These are phyloP conservation scores for Enoplosus armatus DNA, from an alignment of 2,797 vertebrate species.

Conservation along the genomic window DNA sequence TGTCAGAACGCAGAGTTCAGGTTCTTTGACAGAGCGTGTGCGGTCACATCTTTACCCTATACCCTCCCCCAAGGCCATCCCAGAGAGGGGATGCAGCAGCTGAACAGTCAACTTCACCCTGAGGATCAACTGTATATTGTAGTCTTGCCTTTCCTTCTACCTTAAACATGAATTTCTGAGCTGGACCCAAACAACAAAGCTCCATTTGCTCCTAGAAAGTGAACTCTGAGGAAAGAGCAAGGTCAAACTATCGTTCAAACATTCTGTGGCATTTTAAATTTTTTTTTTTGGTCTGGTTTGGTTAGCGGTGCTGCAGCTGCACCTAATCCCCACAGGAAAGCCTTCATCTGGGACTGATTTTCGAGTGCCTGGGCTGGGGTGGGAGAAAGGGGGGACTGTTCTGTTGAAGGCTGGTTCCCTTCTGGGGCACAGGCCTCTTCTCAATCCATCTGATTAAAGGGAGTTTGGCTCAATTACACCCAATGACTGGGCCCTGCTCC, in stretches of 20 bases:
- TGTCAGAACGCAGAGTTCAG: conserved; percentile 68
- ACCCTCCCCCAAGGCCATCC: conserved; percentile 58
- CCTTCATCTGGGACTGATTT: conserved; percentile 87
- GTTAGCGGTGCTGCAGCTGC: conserved; percentile 79
- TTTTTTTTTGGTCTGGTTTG: conserved; percentile 54
- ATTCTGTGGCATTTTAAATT: conserved; percentile 38
- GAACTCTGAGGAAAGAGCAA: conserved; percentile 51
- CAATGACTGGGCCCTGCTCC: conserved; percentile 66
- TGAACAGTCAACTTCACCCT: conserved; percentile 54
- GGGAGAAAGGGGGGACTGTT: conserved; percentile 70
- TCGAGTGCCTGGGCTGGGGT: conserved; percentile 41
- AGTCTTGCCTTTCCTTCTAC: conserved; percentile 38
- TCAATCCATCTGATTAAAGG: conserved; percentile 84
- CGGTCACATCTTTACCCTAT: conserved; percentile 66
- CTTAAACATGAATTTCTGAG: conserved; percentile 24
- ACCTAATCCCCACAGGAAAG: conserved; percentile 82
- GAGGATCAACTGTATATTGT: conserved; percentile 47
- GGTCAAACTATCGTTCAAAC: conserved; percentile 71
- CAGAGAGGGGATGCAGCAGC: conserved; percentile 39
- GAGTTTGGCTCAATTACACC: conserved; percentile 82
- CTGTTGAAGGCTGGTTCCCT: conserved; percentile 61
- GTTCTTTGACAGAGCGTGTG: conserved; percentile 73
- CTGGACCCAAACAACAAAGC: conserved; percentile 43
- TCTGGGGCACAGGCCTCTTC: conserved; percentile 68
- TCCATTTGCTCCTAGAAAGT: conserved; percentile 36